These are phyloP conservation scores for Aurelia sp. DNA, from an alignment of 30 jellyfish, hydroid and myxozoan species.

Conservation along the genomic window DNA sequence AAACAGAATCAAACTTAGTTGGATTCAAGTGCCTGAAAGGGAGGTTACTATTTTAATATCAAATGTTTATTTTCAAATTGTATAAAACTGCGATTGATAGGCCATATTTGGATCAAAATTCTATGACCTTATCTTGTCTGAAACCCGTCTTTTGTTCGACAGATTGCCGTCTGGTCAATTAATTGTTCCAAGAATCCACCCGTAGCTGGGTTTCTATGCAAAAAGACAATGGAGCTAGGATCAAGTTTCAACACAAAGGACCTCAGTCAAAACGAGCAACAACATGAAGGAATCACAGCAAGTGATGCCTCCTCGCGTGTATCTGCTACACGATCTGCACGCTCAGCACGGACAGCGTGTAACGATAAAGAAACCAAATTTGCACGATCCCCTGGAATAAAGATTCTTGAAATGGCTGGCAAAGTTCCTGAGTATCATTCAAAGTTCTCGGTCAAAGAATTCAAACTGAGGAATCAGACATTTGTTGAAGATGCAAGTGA, in stretches of 20 bases:
- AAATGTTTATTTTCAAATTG: too few species aligned
- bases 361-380: constrained; percentile 7
- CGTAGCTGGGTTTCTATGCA: not conserved
- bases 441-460: constrained; percentile 46
- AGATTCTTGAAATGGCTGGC: constrained; percentile 59
- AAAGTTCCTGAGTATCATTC: constrained; percentile 28
- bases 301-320: too few species aligned
- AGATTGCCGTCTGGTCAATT: too few species aligned
- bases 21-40: too few species aligned
- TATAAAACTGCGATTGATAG: too few species aligned
- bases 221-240: not conserved
- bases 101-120: too few species aligned
- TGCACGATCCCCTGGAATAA: constrained; percentile 60
- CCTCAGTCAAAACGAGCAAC: not conserved
- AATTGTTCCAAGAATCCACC: too few species aligned
- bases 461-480: constrained; percentile 28
- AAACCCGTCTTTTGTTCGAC: too few species aligned
- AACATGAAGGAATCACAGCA: too few species aligned
- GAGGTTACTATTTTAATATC: too few species aligned
- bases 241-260: not conserved
- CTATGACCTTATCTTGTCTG: too few species aligned
- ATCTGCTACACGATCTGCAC: constrained; percentile 11
- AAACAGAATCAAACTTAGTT: too few species aligned
- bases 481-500: constrained; percentile 55
- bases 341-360: constrained; percentile 11